Conservation (phyloP, 1,140 invertebrate species). For the Drosophila kurseongensis region DNA sequence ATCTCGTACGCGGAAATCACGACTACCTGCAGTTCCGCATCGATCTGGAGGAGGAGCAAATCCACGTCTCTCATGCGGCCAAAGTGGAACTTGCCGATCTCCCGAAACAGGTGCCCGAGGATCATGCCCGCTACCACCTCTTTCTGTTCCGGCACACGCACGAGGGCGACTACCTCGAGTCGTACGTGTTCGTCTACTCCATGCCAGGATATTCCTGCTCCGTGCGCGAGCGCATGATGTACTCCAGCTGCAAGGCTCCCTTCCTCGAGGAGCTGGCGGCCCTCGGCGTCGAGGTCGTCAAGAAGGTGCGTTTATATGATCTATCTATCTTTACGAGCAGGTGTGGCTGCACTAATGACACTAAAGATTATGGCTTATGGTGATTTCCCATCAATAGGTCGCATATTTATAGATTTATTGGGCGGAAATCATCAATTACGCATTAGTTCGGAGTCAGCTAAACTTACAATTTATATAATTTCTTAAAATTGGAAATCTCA, state of each 20-base stretch:
- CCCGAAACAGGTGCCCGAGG: slow-evolving; percentile 91
- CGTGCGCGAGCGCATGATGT: slow-evolving; percentile 98
- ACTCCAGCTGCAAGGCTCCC: slow-evolving; percentile 97
- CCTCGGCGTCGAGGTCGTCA: slow-evolving; percentile 90
- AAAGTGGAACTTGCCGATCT: slow-evolving; percentile 88
- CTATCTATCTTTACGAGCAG: background rate
- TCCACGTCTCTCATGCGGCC: slow-evolving; percentile 87
- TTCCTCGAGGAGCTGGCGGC: slow-evolving; percentile 92
- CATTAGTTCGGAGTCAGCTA: background rate
- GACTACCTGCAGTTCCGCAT: slow-evolving; percentile 93
- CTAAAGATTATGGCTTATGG: slow-evolving; percentile 4
- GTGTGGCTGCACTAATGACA: background rate
- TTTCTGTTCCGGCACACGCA: slow-evolving; percentile 96
- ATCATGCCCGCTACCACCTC: slow-evolving; percentile 96
- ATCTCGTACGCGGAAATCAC: slow-evolving; percentile 88
- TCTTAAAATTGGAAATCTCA: too few species aligned
- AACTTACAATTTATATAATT: too few species aligned
- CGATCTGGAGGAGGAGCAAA: slow-evolving; percentile 85
- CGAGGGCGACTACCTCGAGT: slow-evolving; percentile 95
- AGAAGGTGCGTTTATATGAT: slow-evolving; percentile 90
- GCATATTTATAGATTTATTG: background rate
- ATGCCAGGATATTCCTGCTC: slow-evolving; percentile 97
- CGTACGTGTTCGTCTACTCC: slow-evolving; percentile 97
- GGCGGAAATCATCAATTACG: background rate
- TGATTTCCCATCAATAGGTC: background rate